Evolutionary conservation across 2,888 invertebrate genomes (phyloP).

Genomic region (Augiades crinisus): DNA sequence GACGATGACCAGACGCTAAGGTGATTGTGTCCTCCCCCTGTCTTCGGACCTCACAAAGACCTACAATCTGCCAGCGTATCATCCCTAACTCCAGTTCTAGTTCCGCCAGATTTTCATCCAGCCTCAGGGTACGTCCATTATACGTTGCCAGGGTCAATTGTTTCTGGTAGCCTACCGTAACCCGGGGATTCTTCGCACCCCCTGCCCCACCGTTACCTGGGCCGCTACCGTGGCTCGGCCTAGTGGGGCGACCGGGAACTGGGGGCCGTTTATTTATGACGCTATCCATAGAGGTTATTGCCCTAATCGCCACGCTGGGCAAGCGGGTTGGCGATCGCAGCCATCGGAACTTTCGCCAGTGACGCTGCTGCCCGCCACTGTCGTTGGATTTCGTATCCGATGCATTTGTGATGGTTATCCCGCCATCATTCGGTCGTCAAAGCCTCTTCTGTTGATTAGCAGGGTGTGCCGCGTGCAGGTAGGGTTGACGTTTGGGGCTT

Average conservation of each 20-base stretch:
- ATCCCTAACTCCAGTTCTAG: too few species aligned
- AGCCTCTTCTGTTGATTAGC: too few species aligned
- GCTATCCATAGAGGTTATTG: background rate
- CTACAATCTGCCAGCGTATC: too few species aligned
- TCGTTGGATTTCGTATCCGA: background rate
- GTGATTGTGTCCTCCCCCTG: too few species aligned
- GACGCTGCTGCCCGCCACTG: background rate
- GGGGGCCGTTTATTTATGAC: background rate
- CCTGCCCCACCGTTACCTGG: background rate
- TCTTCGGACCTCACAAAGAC: too few species aligned
- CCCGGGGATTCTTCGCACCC: too few species aligned
- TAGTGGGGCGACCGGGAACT: background rate
- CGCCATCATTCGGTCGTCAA: background rate
- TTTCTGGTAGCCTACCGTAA: too few species aligned
- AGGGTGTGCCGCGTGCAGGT: too few species aligned
- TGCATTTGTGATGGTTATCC: background rate
- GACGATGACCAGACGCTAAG: too few species aligned
- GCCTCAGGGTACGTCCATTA: too few species aligned
- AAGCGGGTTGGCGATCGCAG: background rate
- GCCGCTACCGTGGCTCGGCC: background rate
- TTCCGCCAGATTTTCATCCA: too few species aligned
- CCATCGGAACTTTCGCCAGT: background rate
- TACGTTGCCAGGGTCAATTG: too few species aligned
- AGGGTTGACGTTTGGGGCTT: background rate
- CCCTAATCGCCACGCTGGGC: background rate